A percentile compares a stretch with the other conserved stretches of the same genome.
These are phyloP conservation scores for Aurelia sp. DNA, from an alignment of 30 jellyfish, hydroid and myxozoan species.

Conservation along the genomic window DNA sequence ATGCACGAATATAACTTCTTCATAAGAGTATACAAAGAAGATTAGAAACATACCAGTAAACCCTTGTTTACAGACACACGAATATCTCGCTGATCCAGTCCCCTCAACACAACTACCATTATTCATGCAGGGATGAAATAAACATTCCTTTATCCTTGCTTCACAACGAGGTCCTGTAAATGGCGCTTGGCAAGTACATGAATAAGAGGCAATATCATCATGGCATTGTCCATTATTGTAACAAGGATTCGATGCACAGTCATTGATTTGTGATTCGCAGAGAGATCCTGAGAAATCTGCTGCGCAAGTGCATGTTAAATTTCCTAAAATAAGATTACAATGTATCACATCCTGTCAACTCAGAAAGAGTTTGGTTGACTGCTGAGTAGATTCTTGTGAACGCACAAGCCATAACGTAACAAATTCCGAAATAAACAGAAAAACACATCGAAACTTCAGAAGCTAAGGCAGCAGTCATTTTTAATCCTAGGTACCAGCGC, in stretches of 20 bases:
- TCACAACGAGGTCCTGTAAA: slow-evolving; percentile 45
- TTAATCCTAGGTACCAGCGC: too few species aligned
- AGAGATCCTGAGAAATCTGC: slow-evolving; percentile 54
- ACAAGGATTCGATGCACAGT: slow-evolving; percentile 61
- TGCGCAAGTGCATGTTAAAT: slow-evolving; percentile 49
- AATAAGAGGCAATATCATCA: slow-evolving; percentile 16
- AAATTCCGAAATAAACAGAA: too few species aligned
- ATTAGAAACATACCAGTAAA: slow-evolving; percentile 22
- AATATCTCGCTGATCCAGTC: slow-evolving; percentile 27
- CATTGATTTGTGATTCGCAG: slow-evolving; percentile 45
- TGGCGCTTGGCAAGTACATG: slow-evolving; percentile 38
- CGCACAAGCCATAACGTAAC: too few species aligned
- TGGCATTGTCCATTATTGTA: slow-evolving; percentile 67
- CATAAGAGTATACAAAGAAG: too few species aligned
- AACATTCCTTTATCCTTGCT: slow-evolving; percentile 6
- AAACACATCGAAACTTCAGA: too few species aligned
- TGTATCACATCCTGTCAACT: too few species aligned
- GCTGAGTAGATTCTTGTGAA: too few species aligned
- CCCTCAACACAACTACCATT: slow-evolving; percentile 40
- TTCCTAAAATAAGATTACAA: slow-evolving; percentile 2
- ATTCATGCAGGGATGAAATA: not conserved
- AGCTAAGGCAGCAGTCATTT: too few species aligned
- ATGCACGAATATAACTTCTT: too few species aligned
- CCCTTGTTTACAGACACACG: slow-evolving; percentile 26
- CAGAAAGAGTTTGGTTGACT: too few species aligned